Percentiles rank a stretch among this genome's conserved stretches.
Conservation (phyloP, 1,140 invertebrate species). For the Drosophila suzukii region DNA sequence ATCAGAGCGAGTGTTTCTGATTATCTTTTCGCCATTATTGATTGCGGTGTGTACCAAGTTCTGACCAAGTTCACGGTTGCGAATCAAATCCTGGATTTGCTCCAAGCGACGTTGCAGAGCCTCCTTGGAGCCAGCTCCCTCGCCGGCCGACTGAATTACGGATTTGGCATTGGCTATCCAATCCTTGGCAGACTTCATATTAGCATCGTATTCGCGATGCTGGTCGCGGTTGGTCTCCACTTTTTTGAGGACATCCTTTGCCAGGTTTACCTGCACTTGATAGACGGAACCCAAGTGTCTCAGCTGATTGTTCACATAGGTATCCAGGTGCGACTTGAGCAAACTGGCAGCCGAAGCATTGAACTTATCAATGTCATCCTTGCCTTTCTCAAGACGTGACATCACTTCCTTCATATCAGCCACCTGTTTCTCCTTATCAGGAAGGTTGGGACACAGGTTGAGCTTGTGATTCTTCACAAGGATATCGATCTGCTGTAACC, state of each 20-base stretch:
- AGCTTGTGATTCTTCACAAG: constrained; percentile 96
- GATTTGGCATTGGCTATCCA: constrained; percentile 96
- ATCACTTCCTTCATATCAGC: constrained; percentile 92
- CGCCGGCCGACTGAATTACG: constrained; percentile 91
- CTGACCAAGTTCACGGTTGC: constrained; percentile 95
- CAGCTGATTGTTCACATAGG: constrained; percentile 95
- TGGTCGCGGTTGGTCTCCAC: constrained; percentile 95
- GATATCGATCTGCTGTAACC: constrained; percentile 97
- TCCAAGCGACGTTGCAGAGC: constrained; percentile 92
- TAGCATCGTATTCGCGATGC: constrained; percentile 93
- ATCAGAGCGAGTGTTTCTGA: constrained; percentile 94
- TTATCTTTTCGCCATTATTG: constrained; percentile 96
- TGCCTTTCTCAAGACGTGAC: constrained; percentile 90
- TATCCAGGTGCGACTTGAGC: constrained; percentile 93
- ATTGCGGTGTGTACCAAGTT: constrained; percentile 94
- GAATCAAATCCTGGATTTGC: constrained; percentile 92
- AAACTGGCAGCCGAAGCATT: constrained; percentile 91
- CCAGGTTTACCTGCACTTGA: constrained; percentile 94
- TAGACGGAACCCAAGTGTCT: constrained; percentile 95
- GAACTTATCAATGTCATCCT: constrained; percentile 93
- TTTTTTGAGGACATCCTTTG: constrained; percentile 96
- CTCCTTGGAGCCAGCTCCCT: constrained; percentile 93
- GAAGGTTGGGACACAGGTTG: constrained; percentile 91
- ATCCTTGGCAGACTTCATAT: constrained; percentile 91
- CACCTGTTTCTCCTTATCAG: constrained; percentile 94